Base-by-base conservation (phyloP, 2,797 vertebrate species). In the Syngnathus rostellatus region DNA sequence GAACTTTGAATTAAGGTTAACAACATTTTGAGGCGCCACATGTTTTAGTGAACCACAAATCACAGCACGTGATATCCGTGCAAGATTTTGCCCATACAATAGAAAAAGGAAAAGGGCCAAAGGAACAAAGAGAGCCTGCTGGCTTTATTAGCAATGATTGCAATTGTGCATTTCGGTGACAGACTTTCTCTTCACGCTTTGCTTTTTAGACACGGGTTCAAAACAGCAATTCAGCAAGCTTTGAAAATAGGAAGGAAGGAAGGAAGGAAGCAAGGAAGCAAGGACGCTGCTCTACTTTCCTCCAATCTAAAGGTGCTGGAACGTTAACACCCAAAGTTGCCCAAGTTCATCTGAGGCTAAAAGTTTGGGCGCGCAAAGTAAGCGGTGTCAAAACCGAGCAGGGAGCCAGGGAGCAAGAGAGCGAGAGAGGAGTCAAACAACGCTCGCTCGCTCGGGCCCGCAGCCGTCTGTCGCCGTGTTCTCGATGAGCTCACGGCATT, bases 401-500 rank as follows among this genome's bases (percentile, higher is more conserved):
- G 31, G 31, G 31, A 31, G 31, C 31, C 31, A 31, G 31, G 31
- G 31, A 31, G 31, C 31, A 0, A 31, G 31, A 31, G 31, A 31
- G 72, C 66, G 74, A 77, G 71, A 69, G 50, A 81, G 72, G 58
- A 79, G 77, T 77, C 72, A 79, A 72, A 65, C 73, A 61, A 73
- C 73, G 77, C 68, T 80, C 81, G 78, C 62, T 74, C 31, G 2
- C 3, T 31, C 80, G 73, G 83, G 75, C 74, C 80, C 70, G 65
- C 64, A 73, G 74, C 61, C 65, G 67, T 73, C 75, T 80, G 74
- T 81, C 67, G 59, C 66, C 54, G 70, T 66, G 78, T 76, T 80
- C 73, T 74, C 81, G 80, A 79, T 73, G 72, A 81, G 75, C 81
- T 82, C 75, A 70, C 76, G 64, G 68, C 77, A 79, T 84, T 85